These are phyloP conservation scores for Glossosoma conforme DNA, from an alignment of 1,140 invertebrate genomes.

Conservation along the genomic window DNA sequence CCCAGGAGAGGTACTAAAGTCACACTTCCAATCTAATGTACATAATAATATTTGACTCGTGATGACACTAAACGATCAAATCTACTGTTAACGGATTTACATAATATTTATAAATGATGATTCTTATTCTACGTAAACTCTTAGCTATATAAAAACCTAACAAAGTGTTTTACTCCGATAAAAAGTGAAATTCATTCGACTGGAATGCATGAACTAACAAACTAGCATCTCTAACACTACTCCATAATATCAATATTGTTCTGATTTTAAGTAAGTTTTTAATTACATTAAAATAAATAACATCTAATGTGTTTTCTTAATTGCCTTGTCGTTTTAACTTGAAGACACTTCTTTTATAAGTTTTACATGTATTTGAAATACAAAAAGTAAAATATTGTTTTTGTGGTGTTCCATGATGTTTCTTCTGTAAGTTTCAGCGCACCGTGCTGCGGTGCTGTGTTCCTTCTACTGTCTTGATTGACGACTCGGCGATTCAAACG, in stretches of 20 bases:
- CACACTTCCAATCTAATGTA: conserved; percentile 3
- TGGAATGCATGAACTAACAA: conserved; percentile 22
- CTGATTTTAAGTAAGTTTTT: conserved; percentile 27
- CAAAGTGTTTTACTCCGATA: conserved; percentile 13
- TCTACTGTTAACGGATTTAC: conserved; percentile 6
- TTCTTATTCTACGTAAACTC: conserved; percentile 13
- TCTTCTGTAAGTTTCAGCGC: neutral
- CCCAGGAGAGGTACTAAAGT: too few species aligned
- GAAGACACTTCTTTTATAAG: conserved; percentile 15
- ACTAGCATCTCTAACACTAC: conserved; percentile 31
- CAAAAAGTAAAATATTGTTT: conserved; percentile 9
- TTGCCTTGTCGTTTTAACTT: conserved; percentile 20
- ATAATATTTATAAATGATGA: neutral
- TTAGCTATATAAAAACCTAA: conserved; percentile 8
- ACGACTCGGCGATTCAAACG: neutral
- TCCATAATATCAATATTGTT: conserved; percentile 24
- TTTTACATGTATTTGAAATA: neutral
- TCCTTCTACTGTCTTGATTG: neutral
- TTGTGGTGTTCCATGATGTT: too few species aligned
- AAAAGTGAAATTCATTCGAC: conserved; percentile 14
- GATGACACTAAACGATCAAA: conserved; percentile 1
- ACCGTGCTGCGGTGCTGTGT: neutral
- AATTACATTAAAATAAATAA: conserved; percentile 33
- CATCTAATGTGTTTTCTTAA: conserved; percentile 28
- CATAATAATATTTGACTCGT: conserved; percentile 6